phyloP scores from a whole-genome alignment of 2,113 vertebrate genomes.

The Salvator merianae region DNA sequence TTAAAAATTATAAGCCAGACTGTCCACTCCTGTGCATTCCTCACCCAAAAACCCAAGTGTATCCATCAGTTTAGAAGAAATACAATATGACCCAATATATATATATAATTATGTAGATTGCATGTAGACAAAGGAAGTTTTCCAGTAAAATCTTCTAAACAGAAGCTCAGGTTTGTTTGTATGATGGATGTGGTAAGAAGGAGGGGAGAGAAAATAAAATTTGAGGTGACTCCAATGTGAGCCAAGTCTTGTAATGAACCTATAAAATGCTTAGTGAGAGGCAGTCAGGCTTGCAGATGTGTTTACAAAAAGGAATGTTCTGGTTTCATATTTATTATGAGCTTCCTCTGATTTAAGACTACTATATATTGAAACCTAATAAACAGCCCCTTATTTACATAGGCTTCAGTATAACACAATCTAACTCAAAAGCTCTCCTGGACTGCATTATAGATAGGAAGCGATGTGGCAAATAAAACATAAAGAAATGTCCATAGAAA shows the following conservation, averaged over 20 bases:
- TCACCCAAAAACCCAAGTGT: background rate
- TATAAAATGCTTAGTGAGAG: constrained; percentile 78
- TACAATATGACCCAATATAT: constrained; percentile 4
- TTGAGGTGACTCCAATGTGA: constrained; percentile 79
- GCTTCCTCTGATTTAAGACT: constrained; percentile 73
- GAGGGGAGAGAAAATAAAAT: constrained; percentile 69
- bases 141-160: constrained; percentile 56
- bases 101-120: constrained; percentile 44
- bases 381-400: constrained; percentile 73
- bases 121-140: constrained; percentile 50
- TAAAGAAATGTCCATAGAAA: constrained; percentile 45
- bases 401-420: constrained; percentile 52
- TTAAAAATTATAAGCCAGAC: background rate
- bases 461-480: constrained; percentile 68
- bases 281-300: constrained; percentile 73
- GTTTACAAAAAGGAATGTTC: constrained; percentile 73
- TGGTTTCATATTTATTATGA: constrained; percentile 74
- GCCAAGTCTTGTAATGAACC: constrained; percentile 73
- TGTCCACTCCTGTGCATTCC: background rate
- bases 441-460: constrained; percentile 51
- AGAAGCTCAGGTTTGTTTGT: constrained; percentile 69
- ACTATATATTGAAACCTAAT: constrained; percentile 71
- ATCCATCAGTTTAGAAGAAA: constrained; percentile 34
- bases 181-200: constrained; percentile 16
- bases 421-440: constrained; percentile 48